phyloP scores from a whole-genome alignment of 2,888 invertebrate species.

The Parelbella ahira region DNA sequence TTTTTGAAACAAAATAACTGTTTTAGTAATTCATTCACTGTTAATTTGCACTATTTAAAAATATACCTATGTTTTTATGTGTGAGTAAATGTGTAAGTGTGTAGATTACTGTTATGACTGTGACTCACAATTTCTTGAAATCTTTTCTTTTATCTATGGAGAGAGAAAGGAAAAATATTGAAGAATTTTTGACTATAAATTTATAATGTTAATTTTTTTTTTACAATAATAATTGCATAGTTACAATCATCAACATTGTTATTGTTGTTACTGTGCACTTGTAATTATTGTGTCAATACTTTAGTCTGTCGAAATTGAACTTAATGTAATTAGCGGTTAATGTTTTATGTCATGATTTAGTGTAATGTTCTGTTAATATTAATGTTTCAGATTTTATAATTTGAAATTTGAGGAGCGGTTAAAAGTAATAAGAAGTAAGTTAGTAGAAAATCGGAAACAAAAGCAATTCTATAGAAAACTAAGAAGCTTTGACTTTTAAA shows the following conservation, averaged over 20 bases:
- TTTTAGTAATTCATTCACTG: conserved; percentile 75
- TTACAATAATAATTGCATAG: no score
- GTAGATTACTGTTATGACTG: no score
- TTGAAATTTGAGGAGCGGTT: conserved; percentile 3
- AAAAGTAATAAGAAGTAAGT: conserved; percentile 26
- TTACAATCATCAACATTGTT: no score
- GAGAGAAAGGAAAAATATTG: no score
- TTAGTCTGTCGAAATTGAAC: not conserved
- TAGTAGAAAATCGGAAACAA: conserved; percentile 52
- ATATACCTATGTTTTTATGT: no score
- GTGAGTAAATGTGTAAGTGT: conserved; percentile 26
- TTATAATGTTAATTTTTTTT: no score
- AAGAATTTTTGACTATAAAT: no score
- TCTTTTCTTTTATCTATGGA: no score
- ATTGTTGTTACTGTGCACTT: no score
- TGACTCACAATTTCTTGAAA: no score
- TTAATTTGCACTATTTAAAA: no score
- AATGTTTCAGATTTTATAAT: conserved; percentile 17
- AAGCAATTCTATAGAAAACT: conserved; percentile 63
- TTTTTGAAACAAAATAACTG: conserved; percentile 79
- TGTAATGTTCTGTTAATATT: conserved; percentile 16
- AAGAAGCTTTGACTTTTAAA: conserved; percentile 50
- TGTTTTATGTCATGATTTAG: conserved; percentile 21
- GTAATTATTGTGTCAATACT: not conserved
- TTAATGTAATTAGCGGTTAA: no score